phyloP scores from a whole-genome alignment of 2,113 vertebrate species.

The Meleagris gallopavo region DNA sequence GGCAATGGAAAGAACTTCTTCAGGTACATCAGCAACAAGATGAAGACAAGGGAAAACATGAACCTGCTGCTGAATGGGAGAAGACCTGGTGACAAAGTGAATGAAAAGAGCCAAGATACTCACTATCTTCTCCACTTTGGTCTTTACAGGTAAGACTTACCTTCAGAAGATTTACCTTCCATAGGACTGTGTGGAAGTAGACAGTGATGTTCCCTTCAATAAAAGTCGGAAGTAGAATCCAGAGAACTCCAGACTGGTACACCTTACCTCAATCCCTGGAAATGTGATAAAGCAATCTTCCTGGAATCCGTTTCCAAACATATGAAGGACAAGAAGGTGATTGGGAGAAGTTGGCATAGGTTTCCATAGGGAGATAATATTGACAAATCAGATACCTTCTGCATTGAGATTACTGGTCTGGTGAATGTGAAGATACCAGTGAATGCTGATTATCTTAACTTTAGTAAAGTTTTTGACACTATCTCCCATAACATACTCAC shows the following conservation, averaged over 20 bases:
- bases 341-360: not conserved
- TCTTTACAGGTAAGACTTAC: not conserved
- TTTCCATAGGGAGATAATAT: not conserved
- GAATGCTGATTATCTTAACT: not conserved
- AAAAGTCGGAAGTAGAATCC: not conserved
- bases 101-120: not conserved
- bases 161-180: not conserved
- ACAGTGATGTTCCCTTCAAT: not conserved
- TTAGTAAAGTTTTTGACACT: not conserved
- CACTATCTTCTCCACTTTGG: not conserved
- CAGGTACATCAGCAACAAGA: not conserved
- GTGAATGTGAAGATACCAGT: not conserved
- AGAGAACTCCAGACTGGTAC: not conserved
- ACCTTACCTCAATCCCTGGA: not conserved
- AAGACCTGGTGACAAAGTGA: not conserved
- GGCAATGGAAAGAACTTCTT: not conserved
- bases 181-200: not conserved
- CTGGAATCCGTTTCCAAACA: not conserved
- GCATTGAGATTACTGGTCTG: not conserved
- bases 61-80: not conserved
- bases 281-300: not conserved
- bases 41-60: not conserved
- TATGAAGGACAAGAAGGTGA: not conserved
- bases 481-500: not conserved
- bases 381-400: not conserved